phyloP scores from a whole-genome alignment of 2,113 vertebrate species.

The Cavia porcellus region DNA sequence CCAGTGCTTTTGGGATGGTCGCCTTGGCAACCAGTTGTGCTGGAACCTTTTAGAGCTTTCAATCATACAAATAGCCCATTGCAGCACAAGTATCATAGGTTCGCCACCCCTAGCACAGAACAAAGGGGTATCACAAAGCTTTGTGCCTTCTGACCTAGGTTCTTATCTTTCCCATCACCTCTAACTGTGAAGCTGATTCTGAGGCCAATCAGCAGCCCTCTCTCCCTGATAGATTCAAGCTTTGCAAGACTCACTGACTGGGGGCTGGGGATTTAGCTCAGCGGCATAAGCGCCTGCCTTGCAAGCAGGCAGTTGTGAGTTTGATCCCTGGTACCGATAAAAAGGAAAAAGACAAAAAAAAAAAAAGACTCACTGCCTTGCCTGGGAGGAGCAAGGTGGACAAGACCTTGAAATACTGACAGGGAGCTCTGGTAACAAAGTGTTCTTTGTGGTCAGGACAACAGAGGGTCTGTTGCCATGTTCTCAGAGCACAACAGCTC shows the following conservation, averaged over 20 bases:
- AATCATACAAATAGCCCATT: neutral
- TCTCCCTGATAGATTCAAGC: neutral
- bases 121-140: neutral
- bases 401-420: neutral
- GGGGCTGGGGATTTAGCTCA: too few relatives aligned
- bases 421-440: conserved; percentile 56
- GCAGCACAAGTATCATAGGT: neutral
- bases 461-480: conserved; percentile 51
- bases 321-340: too few relatives aligned
- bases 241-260: neutral
- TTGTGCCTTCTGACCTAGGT: neutral
- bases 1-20: neutral
- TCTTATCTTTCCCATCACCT: neutral
- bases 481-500: conserved; percentile 23
- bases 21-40: neutral
- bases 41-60: neutral
- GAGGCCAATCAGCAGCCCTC: neutral
- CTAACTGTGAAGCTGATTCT: neutral
- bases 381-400: neutral
- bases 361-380: too few relatives aligned
- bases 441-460: conserved; percentile 54
- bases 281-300: too few relatives aligned
- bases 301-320: too few relatives aligned
- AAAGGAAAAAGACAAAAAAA: too few relatives aligned
- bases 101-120: neutral